These are phyloP conservation scores for Actinemys pallida DNA, from an alignment of 2,113 vertebrate species.

Conservation along the genomic window DNA sequence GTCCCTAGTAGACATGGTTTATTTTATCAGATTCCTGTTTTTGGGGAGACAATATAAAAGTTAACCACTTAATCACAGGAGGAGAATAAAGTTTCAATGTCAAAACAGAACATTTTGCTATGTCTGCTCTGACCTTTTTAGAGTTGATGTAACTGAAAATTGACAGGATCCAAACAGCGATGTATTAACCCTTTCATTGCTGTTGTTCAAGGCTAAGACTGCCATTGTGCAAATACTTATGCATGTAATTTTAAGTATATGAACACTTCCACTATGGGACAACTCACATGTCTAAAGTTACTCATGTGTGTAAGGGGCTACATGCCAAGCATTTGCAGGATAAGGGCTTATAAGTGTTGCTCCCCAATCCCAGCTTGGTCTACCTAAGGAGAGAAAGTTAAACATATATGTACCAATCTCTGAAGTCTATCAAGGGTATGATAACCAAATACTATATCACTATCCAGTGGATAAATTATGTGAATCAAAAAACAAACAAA, in stretches of 20 bases:
- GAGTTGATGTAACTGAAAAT: not conserved
- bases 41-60: not conserved
- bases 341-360: not conserved
- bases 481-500: not conserved
- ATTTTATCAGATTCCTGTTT: not conserved
- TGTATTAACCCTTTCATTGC: not conserved
- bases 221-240: not conserved
- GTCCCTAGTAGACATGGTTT: not conserved
- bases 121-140: not conserved
- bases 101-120: not conserved
- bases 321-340: not conserved
- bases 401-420: not conserved
- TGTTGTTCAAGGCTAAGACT: not conserved
- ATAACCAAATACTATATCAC: not conserved
- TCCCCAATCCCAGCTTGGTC: not conserved
- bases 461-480: not conserved
- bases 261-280: not conserved
- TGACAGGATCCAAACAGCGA: not conserved
- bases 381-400: not conserved
- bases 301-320: not conserved
- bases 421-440: not conserved
- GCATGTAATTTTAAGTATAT: not conserved
- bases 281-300: not conserved
- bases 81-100: not conserved
- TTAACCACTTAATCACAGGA: not conserved